Evolutionary conservation across 2,888 invertebrate genomes (phyloP).

Genomic region (Cristatella mucedo): DNA sequence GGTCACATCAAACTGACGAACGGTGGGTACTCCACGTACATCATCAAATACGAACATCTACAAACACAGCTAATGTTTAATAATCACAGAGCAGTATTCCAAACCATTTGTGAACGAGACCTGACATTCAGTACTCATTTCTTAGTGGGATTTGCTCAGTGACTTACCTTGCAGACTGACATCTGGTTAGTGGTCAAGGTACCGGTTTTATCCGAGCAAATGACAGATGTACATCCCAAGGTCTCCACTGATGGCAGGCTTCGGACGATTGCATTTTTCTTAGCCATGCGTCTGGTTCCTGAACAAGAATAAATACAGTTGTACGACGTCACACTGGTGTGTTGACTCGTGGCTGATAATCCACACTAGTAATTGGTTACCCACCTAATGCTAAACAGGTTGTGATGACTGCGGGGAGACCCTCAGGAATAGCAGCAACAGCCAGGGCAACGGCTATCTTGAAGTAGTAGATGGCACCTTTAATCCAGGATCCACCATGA

Average conservation of each 20-base stretch:
- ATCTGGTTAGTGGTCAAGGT: slow-evolving; percentile 98
- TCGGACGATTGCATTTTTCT: slow-evolving; percentile 99
- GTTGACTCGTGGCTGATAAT: too few species aligned
- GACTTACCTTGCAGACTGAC: slow-evolving; percentile 73
- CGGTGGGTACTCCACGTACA: slow-evolving; percentile 74
- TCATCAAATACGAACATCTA: slow-evolving; percentile 88
- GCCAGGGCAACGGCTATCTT: slow-evolving; percentile 99
- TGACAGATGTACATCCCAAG: slow-evolving; percentile 96
- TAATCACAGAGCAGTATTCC: too few species aligned
- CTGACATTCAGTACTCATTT: too few species aligned
- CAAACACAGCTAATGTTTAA: slow-evolving; percentile 14
- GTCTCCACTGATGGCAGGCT: slow-evolving; percentile 98
- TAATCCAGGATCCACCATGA: slow-evolving; percentile 99
- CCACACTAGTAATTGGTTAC: too few species aligned
- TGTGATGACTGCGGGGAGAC: slow-evolving; percentile 98
- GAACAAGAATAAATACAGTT: slow-evolving; percentile 6
- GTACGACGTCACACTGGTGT: too few species aligned
- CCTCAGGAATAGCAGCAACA: slow-evolving; percentile 99
- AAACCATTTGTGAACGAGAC: too few species aligned
- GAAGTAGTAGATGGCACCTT: slow-evolving; percentile 99
- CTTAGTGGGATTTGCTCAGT: too few species aligned
- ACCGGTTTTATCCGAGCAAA: slow-evolving; percentile 99
- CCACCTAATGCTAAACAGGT: slow-evolving; percentile 88
- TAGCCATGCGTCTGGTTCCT: slow-evolving; percentile 92
- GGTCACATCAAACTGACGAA: slow-evolving; percentile 91